phyloP scores from a whole-genome alignment of 2,113 vertebrate genomes.

The Tursiops truncatus region DNA sequence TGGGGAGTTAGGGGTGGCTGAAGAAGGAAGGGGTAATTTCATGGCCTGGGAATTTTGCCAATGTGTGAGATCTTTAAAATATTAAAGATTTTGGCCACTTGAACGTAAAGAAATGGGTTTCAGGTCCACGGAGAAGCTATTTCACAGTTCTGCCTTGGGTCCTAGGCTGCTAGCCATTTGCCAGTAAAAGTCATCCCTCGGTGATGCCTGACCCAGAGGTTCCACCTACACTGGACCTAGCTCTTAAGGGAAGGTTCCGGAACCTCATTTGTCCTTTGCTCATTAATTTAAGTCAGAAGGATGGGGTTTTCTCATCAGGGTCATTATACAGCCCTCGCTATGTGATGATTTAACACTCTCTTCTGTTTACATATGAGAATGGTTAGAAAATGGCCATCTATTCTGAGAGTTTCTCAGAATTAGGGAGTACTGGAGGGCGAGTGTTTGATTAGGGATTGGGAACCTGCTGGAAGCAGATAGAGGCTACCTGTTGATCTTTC shows the following conservation, averaged over 20 bases:
- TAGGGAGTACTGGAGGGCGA: not conserved
- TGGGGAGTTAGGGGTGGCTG: not conserved
- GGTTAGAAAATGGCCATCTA: not conserved
- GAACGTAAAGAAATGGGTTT: not conserved
- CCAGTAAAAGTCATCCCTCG: not conserved
- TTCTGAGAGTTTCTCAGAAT: not conserved
- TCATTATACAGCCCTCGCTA: not conserved
- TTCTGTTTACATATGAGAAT: not conserved
- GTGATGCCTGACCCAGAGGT: not conserved
- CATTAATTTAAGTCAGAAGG: not conserved
- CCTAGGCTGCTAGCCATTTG: not conserved
- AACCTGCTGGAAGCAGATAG: not conserved
- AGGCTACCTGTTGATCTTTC: not conserved
- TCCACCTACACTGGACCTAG: not conserved
- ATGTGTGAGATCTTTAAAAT: not conserved
- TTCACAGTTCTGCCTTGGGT: not conserved
- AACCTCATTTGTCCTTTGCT: not conserved
- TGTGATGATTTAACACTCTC: not conserved
- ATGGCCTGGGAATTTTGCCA: not conserved
- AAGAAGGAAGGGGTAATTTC: not conserved
- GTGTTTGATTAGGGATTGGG: not conserved
- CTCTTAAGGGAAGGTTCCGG: not conserved
- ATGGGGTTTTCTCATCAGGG: not conserved
- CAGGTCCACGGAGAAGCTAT: not conserved
- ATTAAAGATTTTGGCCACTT: not conserved